Base-by-base conservation (phyloP, 2,888 invertebrate genomes). In the Dryadula phaetusa region DNA sequence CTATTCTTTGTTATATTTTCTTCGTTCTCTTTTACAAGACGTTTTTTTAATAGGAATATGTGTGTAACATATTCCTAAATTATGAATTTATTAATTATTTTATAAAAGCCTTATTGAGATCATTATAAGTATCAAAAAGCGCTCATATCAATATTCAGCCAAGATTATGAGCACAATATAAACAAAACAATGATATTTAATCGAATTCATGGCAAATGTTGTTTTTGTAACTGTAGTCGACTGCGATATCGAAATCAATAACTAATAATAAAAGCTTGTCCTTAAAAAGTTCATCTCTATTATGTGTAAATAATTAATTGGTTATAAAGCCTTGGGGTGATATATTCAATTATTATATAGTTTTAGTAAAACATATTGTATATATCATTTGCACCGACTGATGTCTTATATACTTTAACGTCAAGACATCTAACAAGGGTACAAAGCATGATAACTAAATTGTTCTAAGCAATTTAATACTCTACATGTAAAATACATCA, bases 391-490 rank as follows among this genome's bases (percentile, higher is more conserved):
- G 14, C 20, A 49, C 25, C 12, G 37, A 37, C 37, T 37, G 12
- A 37, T 37, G 37, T 37, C 37, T 12, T 12, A 37, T 37, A 2
- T 37, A 12, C 12, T 12, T 37, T 2, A 37, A 37, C 37, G 37
- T 37, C 37, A 37, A 37, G 12, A 12, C 12, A 37, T 37, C 14
- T 49, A 49, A 49, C 49, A 49, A 25, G 49, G 49, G 49, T 25
- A 49, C 49, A 25, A 25, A 47, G 22, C 22, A 25, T 14, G 8
- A 25, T 49, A 49, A n/a, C 49, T 7, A 49, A 22, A n/a, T 49
- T 25, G 1, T 25, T 25, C 7, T 20, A 49, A 12, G 14, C 14
- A 49, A 49, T 25, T 49, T 25, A 49, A 49, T 49, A 49, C 3
- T 12, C 47, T 7, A 25, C 12, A 37, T 25, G n/a, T 49, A n/a